Conservation (phyloP, 2,888 invertebrate genomes). For the Hydraecia micacea region DNA sequence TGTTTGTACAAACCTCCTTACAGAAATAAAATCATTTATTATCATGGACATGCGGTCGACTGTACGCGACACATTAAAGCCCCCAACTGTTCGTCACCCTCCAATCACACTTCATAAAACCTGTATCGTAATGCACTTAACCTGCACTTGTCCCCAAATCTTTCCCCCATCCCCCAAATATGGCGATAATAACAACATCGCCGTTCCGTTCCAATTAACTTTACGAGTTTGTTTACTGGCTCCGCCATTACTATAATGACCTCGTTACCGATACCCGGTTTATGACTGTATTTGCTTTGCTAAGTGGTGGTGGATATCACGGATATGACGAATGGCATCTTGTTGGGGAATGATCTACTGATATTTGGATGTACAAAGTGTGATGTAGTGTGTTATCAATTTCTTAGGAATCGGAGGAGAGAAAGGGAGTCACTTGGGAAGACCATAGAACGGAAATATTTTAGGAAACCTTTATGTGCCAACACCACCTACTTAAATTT, state of each 20-base stretch:
- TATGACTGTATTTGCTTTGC: constrained; percentile 65
- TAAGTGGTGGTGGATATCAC: constrained; percentile 42
- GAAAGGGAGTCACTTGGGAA: not conserved
- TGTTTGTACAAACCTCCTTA: not conserved
- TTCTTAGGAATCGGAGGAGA: not conserved
- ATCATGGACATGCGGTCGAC: not conserved
- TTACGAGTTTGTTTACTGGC: constrained; percentile 69
- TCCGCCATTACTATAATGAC: constrained; percentile 58
- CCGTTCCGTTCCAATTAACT: constrained; percentile 69
- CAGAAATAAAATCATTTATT: not conserved
- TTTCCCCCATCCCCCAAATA: constrained; percentile 37
- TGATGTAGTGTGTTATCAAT: not conserved
- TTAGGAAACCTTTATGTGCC: too few relatives aligned
- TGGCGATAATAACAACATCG: constrained; percentile 56
- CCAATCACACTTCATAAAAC: constrained; percentile 30
- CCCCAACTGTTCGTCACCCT: not conserved
- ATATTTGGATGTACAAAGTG: not conserved
- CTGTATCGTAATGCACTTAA: constrained; percentile 35
- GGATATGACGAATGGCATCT: constrained; percentile 21
- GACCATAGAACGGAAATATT: not conserved
- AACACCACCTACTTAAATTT: not conserved
- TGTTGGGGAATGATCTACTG: not conserved
- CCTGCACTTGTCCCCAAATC: constrained; percentile 41
- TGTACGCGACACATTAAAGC: not conserved
- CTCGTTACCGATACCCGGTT: constrained; percentile 57